phyloP scores from a whole-genome alignment of 2,797 vertebrate species.

The Argyrosomus regius region DNA sequence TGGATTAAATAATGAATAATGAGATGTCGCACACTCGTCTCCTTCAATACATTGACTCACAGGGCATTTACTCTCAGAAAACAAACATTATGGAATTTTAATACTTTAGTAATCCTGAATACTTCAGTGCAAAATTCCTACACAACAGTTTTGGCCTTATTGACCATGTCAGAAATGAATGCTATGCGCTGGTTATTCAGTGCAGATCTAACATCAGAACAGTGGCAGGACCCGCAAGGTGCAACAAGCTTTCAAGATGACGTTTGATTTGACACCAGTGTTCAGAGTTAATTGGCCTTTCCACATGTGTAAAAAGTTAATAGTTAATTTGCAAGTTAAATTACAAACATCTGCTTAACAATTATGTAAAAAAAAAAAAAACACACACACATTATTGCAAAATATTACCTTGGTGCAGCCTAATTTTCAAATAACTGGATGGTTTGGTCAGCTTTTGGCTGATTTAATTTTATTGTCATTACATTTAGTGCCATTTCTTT shows the following conservation, averaged over 20 bases:
- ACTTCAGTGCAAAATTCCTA: conserved; percentile 3
- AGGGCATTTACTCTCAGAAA: conserved; percentile 9
- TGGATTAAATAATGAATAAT: conserved; percentile 5
- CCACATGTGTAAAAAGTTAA: too few relatives aligned
- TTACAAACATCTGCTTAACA: too few relatives aligned
- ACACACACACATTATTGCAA: too few relatives aligned
- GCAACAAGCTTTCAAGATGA: neutral
- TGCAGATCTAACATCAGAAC: neutral
- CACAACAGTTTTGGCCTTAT: neutral
- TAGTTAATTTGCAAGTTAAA: too few relatives aligned
- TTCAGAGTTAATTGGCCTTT: too few relatives aligned
- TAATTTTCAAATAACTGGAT: neutral
- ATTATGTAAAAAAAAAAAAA: too few relatives aligned
- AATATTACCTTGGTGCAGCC: neutral
- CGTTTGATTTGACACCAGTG: too few relatives aligned
- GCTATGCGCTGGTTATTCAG: neutral
- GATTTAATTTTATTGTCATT: too few relatives aligned
- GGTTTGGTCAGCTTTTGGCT: neutral
- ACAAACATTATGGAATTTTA: conserved; percentile 14
- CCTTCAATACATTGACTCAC: neutral
- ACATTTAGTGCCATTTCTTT: neutral
- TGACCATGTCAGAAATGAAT: neutral
- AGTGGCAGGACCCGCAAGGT: neutral
- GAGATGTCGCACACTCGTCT: neutral
- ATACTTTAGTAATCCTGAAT: neutral